Base-by-base conservation (phyloP, 2,888 invertebrate species). In the Maniola hyperantus region DNA sequence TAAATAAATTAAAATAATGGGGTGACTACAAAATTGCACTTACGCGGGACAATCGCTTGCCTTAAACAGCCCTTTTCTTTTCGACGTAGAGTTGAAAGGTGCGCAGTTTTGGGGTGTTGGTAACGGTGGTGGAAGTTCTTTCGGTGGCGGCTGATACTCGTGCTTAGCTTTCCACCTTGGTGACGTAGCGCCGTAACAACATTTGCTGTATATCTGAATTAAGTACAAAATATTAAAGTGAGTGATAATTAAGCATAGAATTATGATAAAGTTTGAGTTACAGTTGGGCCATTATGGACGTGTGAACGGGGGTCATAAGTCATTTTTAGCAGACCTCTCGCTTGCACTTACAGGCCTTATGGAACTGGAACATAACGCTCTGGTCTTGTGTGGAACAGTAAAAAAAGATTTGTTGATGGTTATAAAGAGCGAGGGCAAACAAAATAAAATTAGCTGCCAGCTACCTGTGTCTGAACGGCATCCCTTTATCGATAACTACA, bases 71-170 rank as follows among this genome's bases (percentile, higher is more conserved):
- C 80, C 76, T 73, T 89, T 87, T 72, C 89, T 83, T 70, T 81
- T 86, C 0, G 84, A 83, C 0, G 87, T 88, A 4, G 88, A 82
- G 72, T 92, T 92, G 72, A 93, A 92, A 0, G 91, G 84, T 6
- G 92, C 91, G 59, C 88, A 89, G 72, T 88, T 88, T 66, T 84
- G 80, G 18, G 75, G 75, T 0, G 77, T 48, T 1, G 77, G 79
- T 58, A 73, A 71, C 36, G 72, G 69, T 0, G 76, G 77, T 0
- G 79, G 74, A 0, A 75, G 77, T 39, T 82, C 82, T 10, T 77
- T 78, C 0, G 81, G 83, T 0, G 91, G 92, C 0, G 92, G 91
- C 68, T 93, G 92, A 68, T 90, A 89, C 65, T 85, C 88, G 42
- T 88, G 90, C 66, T 80, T 87, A 1, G 75, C 71, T 48, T 77